Percentiles rank a stretch among this genome's conserved stretches.
These are phyloP conservation scores for Cetonia aurata DNA, from an alignment of 2,888 invertebrate genomes.

Conservation along the genomic window DNA sequence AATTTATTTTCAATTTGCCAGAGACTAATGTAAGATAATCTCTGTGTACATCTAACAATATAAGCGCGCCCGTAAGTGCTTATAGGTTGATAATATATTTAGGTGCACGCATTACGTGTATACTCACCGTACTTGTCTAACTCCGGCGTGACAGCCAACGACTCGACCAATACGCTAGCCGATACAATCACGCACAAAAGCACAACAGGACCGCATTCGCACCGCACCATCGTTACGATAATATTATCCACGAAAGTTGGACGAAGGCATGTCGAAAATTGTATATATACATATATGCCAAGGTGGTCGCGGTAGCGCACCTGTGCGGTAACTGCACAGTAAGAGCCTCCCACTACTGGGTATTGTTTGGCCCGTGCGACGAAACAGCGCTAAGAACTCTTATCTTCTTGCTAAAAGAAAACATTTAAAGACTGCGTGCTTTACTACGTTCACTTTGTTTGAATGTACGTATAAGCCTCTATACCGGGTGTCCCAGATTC, in stretches of 20 bases:
- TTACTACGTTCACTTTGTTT: not conserved
- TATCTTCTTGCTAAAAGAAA: not conserved
- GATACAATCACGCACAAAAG: not conserved
- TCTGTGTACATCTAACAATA: not conserved
- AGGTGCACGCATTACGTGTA: not conserved
- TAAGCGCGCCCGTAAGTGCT: no score
- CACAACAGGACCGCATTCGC: not conserved
- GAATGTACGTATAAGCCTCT: not conserved
- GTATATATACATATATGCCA: not conserved
- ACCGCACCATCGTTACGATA: not conserved
- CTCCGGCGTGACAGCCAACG: not conserved
- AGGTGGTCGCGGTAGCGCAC: not conserved
- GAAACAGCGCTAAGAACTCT: not conserved
- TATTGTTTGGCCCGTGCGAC: not conserved
- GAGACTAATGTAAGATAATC: not conserved
- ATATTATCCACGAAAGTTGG: not conserved
- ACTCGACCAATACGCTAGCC: not conserved
- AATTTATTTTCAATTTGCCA: constrained; percentile 4
- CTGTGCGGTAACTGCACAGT: not conserved
- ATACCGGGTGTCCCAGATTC: no score
- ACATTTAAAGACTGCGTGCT: not conserved
- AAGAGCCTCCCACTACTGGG: not conserved
- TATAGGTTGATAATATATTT: no score
- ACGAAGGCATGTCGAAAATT: not conserved
- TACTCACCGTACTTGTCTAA: not conserved